Evolutionary conservation across 1,140 invertebrate species (phyloP).

Genomic region (Nymphalis io): DNA sequence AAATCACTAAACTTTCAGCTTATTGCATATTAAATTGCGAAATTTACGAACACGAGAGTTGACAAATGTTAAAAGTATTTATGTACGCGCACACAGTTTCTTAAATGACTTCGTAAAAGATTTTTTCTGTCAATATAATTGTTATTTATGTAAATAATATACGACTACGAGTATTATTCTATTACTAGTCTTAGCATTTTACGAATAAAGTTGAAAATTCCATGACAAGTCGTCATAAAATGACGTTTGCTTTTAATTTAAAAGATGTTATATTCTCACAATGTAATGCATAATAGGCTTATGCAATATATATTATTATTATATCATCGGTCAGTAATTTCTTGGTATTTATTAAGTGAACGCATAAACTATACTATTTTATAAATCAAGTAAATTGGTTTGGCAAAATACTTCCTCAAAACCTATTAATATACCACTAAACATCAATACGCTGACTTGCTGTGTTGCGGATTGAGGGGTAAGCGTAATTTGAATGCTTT

Average conservation of each 20-base stretch:
- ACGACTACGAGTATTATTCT: neutral
- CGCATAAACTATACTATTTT: neutral
- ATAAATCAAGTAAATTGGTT: too few relatives aligned
- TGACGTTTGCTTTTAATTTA: neutral
- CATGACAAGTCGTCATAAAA: neutral
- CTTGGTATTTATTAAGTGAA: neutral
- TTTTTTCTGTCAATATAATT: neutral
- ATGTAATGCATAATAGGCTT: slow-evolving; percentile 12
- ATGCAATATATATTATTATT: slow-evolving; percentile 23
- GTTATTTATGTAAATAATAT: neutral
- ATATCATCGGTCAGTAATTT: slow-evolving; percentile 3
- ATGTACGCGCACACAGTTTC: too few relatives aligned
- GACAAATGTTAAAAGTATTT: too few relatives aligned
- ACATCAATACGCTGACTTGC: too few relatives aligned
- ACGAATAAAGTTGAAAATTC: neutral
- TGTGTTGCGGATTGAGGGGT: too few relatives aligned
- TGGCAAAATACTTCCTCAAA: too few relatives aligned
- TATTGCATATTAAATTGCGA: too few relatives aligned
- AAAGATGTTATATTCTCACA: neutral
- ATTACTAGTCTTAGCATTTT: neutral
- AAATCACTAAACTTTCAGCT: too few relatives aligned
- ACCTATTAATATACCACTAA: too few relatives aligned
- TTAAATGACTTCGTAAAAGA: too few relatives aligned
- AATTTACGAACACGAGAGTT: too few relatives aligned
- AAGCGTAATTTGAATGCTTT: too few relatives aligned